Evolutionary conservation across 2,888 invertebrate species (phyloP), one percentile per base, ranked within the genome.

Genomic region (Cephus spinipes): DNA sequence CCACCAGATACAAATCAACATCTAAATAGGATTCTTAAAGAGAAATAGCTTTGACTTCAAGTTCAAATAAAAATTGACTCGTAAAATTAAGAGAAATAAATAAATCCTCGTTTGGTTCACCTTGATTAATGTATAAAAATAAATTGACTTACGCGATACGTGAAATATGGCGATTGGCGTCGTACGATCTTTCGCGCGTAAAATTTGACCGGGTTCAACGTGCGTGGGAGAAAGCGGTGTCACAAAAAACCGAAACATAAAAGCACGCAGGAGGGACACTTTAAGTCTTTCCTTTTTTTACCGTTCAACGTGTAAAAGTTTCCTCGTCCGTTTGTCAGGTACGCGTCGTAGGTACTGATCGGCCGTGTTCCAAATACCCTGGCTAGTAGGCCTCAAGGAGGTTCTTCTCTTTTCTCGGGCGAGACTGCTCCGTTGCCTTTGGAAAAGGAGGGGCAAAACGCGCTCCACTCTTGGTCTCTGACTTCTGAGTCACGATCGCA

Each of bases 311-410:
- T 71, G 12, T 32, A 15, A 71, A 12, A 31, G 71, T 32, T 71
- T 32, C 15, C 77, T 68, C 83, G 82, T 80, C 82, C 84, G 84
- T 79, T 83, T 83, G 80, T 81, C 77, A 74, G 79, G 80, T 86
- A 83, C 80, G 87, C 87, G 86, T 81, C 82, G 85, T 84, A 86
- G 84, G 83, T 87, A 89, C 89, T 89, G 89, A 89, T 88, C 88
- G 86, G 81, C 77, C 81, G 83, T 83, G 85, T 86, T 87, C 85
- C 87, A 81, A 86, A 84, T 85, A 84, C 83, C 83, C 82, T 77
- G 83, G 82, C 40, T 82, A 86, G 86, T 82, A 82, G 85, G 83
- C 80, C 76, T 81, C 81, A 76, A 80, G 76, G 84, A 82, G 86
- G 86, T 85, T 85, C 87, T 87, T 86, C 87, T 85, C 84, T 86